Evolutionary conservation across 2,113 vertebrate species (phyloP).

Genomic region (Apistogramma diplotaenia): DNA sequence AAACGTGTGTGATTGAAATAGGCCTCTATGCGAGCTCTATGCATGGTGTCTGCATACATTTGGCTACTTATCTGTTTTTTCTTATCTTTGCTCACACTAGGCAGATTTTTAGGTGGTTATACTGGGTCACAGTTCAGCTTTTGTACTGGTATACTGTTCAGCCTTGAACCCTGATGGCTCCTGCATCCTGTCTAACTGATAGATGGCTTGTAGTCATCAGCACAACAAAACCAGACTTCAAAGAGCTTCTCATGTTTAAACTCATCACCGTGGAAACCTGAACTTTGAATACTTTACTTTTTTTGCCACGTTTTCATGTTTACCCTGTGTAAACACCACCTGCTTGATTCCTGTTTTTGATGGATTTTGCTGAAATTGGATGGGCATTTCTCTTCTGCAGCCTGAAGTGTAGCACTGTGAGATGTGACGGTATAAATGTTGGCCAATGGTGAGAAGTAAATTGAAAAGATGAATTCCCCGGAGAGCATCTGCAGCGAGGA

Average conservation of each 20-base stretch:
- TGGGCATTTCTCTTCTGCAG: neutral
- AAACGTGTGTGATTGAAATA: neutral
- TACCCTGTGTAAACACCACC: neutral
- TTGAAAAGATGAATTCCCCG: neutral
- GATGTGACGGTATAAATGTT: neutral
- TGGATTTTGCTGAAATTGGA: neutral
- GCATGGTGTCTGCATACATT: neutral
- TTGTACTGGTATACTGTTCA: neutral
- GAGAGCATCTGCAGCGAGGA: neutral
- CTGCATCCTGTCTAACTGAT: neutral
- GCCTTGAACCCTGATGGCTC: slow-evolving; percentile 19
- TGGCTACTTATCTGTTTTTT: neutral
- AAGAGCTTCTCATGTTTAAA: neutral
- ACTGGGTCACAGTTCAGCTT: neutral
- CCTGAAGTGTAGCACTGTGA: neutral
- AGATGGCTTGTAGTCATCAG: neutral
- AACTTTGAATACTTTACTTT: neutral
- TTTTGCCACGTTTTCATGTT: neutral
- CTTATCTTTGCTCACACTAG: neutral
- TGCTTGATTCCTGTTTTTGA: neutral
- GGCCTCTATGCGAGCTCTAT: neutral
- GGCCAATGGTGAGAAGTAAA: neutral
- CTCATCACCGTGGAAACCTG: neutral
- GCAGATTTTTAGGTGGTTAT: neutral
- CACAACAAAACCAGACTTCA: neutral